Conservation (phyloP, 1,140 invertebrate species). For the Papilio xuthus region DNA sequence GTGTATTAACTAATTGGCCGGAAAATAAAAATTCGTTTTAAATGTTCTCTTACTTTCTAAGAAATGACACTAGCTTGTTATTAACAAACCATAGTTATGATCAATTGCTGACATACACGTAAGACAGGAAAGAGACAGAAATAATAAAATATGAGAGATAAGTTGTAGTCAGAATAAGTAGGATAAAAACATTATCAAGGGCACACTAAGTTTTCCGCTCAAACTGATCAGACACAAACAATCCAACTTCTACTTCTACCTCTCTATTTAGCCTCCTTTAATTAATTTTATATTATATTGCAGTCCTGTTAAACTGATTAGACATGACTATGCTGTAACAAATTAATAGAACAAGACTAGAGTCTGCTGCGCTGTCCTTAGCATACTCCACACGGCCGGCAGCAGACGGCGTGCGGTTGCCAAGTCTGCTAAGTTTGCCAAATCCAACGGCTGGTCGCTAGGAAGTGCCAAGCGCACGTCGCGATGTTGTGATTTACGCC, state of each 20-base stretch:
- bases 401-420: constrained; percentile 1
- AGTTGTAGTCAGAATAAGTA: too few relatives aligned
- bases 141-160: too few relatives aligned
- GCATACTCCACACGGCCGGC: neutral
- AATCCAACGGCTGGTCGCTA: neutral
- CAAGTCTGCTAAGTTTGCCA: constrained; percentile 3
- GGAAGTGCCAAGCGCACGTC: constrained; percentile 15
- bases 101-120: too few relatives aligned
- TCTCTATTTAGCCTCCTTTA: too few relatives aligned
- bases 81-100: too few relatives aligned
- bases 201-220: too few relatives aligned
- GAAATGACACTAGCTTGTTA: too few relatives aligned
- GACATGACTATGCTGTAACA: neutral
- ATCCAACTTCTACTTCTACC: neutral
- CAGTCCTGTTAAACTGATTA: neutral
- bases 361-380: neutral
- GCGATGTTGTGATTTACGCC: constrained; percentile 12
- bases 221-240: too few relatives aligned
- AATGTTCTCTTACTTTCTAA: too few relatives aligned
- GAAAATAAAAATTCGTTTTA: too few relatives aligned
- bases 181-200: too few relatives aligned
- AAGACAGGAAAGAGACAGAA: too few relatives aligned
- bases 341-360: neutral
- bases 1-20: neutral
- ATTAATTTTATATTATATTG: neutral